These are phyloP conservation scores for Drosophila rufa DNA, from an alignment of 1,140 invertebrate species.

Conservation along the genomic window DNA sequence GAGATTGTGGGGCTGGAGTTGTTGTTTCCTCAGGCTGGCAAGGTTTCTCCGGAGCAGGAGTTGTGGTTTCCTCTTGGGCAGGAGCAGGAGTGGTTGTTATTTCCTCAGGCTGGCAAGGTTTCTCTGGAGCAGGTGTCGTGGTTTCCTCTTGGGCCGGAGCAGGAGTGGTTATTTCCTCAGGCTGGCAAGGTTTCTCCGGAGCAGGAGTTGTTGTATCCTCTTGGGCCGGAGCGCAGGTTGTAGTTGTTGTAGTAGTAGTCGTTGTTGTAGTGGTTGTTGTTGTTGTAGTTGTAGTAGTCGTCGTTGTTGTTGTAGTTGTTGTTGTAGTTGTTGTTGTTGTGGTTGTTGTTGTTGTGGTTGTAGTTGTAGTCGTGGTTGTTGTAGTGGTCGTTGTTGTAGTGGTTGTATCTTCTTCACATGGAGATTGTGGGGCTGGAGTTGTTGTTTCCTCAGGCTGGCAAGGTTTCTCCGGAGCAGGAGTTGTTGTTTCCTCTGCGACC, in stretches of 20 bases:
- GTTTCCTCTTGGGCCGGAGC: not conserved
- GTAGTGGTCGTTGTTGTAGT: not conserved
- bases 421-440: too few relatives aligned
- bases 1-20: too few relatives aligned
- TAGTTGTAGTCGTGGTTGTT: not conserved
- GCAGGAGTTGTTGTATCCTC: slow-evolving; percentile 1
- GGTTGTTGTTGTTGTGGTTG: not conserved
- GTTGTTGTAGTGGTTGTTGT: not conserved
- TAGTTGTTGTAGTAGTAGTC: not conserved
- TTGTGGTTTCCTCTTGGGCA: not conserved
- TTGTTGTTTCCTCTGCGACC: too few relatives aligned
- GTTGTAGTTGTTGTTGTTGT: slow-evolving; percentile 7
- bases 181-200: not conserved
- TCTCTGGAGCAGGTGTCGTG: not conserved
- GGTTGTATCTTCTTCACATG: not conserved
- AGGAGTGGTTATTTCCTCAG: too few relatives aligned
- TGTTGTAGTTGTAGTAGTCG: not conserved
- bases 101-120: not conserved
- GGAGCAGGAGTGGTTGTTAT: not conserved
- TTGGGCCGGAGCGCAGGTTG: not conserved
- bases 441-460: not conserved
- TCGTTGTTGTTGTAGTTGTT: not conserved
- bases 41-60: not conserved
- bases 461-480: not conserved
- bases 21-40: not conserved